Evolutionary conservation across 2,797 vertebrate genomes (phyloP), one percentile per base, ranked within the genome.

Genomic region (Oreonectes daqikongensis): DNA sequence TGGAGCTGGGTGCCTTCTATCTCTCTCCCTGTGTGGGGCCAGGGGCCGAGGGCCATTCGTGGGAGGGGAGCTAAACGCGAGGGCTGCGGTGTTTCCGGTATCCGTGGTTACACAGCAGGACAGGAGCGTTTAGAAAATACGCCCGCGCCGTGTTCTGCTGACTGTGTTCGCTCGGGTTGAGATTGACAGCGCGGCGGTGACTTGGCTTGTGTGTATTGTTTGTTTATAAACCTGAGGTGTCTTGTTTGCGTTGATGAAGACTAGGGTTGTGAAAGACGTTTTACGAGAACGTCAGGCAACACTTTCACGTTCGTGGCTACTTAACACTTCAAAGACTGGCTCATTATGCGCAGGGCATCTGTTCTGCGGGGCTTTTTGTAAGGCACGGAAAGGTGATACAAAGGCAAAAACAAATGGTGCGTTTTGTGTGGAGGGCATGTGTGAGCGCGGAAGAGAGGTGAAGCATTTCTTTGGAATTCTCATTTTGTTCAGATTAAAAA

Each of bases 401-500:
- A 42, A 53, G 11, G 72, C 28, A 1, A 35, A 22, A 57, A 57
- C 64, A 57, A 46, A 78, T 81, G 66, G 44, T n/a, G 12, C 26
- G 22, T 57, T 52, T 24, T 69, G 72, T 48, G 2, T 68, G 60
- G 61, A 63, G 30, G 72, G 81, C 60, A 48, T 44, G 76, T 77
- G 68, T 79, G 77, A 77, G 82, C 60, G 81, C 77, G 18, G 84
- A 82, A 85, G 76, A 65, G 82, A 89, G 81, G 86, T 76, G 86
- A 90, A 88, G 85, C 85, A 86, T 91, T 88, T 88, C 79, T 82
- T 82, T 82, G 89, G 91, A 91, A 92, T 92, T 92, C 88, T 92
- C 89, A 92, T 92, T 93, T 93, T 90, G 86, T 90, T 85, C 89
- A 92, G 90, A 92, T 93, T 92, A 92, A 90, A 86, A 90, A 90